A percentile compares a stretch with the other conserved stretches of the same genome.
These are phyloP conservation scores for Cyprinella venusta DNA, from an alignment of 2,797 vertebrate genomes.

Conservation along the genomic window DNA sequence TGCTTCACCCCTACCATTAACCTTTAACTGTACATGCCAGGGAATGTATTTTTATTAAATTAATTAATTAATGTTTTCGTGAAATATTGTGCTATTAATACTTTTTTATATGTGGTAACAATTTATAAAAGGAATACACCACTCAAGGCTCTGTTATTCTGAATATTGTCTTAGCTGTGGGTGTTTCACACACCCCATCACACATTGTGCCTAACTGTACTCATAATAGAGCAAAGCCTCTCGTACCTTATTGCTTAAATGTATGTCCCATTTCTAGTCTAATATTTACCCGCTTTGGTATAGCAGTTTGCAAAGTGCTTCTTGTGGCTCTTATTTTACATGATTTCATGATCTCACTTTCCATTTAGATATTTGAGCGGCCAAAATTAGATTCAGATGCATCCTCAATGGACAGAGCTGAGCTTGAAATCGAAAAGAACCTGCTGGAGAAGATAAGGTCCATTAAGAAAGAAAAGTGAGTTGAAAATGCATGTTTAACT, in stretches of 20 bases:
- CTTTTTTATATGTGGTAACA: not conserved
- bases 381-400: constrained; percentile 30
- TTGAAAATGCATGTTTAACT: not conserved
- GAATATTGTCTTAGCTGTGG: not conserved
- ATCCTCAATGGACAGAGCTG: not conserved
- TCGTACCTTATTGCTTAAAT: not conserved
- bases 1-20: not conserved
- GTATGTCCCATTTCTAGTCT: not conserved
- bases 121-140: not conserved
- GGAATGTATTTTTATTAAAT: not conserved
- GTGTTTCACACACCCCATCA: not conserved
- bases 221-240: not conserved
- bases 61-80: not conserved
- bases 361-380: constrained; percentile 69
- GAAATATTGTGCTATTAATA: not conserved
- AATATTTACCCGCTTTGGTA: not conserved
- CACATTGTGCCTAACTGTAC: not conserved
- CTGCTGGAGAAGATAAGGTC: constrained; percentile 89
- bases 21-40: not conserved
- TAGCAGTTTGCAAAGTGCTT: not conserved
- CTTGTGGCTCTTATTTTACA: not conserved
- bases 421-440: constrained; percentile 73
- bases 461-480: constrained; percentile 95
- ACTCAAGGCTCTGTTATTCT: not conserved
- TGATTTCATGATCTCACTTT: constrained; percentile 21